phyloP scores from a whole-genome alignment of 2,113 vertebrate genomes.

The Zosterops borbonicus region DNA sequence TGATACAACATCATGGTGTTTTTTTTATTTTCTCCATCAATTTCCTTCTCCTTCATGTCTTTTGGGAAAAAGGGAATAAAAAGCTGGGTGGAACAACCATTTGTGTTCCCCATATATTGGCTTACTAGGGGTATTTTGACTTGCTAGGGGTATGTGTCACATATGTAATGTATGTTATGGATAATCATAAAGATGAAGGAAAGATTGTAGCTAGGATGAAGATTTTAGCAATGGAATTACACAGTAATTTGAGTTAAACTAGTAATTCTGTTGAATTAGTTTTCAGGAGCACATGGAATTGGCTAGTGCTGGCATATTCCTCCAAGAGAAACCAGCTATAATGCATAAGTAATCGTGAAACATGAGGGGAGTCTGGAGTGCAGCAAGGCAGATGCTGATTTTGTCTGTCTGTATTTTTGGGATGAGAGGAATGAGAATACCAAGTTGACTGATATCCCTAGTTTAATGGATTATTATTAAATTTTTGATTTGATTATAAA shows the following conservation, averaged over 20 bases:
- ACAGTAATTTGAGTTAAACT: not conserved
- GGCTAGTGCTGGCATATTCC: not conserved
- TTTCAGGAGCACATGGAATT: not conserved
- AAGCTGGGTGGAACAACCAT: not conserved
- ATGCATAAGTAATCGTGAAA: not conserved
- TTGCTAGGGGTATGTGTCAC: not conserved
- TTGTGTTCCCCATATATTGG: not conserved
- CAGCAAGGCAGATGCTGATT: not conserved
- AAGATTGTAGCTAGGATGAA: not conserved
- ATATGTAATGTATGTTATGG: not conserved
- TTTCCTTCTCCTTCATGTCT: not conserved
- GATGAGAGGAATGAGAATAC: not conserved
- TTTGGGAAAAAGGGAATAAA: not conserved
- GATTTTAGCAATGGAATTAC: not conserved
- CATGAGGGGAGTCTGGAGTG: not conserved
- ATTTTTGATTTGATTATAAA: not conserved
- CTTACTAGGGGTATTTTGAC: not conserved
- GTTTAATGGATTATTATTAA: not conserved
- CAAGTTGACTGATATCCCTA: not conserved
- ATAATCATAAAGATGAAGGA: not conserved
- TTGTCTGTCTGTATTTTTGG: not conserved
- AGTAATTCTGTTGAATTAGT: not conserved
- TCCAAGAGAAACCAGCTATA: not conserved
- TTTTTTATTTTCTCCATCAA: not conserved
- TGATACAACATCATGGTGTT: not conserved